Conservation (phyloP, 2,113 vertebrate genomes). For the Siniperca knerii region DNA sequence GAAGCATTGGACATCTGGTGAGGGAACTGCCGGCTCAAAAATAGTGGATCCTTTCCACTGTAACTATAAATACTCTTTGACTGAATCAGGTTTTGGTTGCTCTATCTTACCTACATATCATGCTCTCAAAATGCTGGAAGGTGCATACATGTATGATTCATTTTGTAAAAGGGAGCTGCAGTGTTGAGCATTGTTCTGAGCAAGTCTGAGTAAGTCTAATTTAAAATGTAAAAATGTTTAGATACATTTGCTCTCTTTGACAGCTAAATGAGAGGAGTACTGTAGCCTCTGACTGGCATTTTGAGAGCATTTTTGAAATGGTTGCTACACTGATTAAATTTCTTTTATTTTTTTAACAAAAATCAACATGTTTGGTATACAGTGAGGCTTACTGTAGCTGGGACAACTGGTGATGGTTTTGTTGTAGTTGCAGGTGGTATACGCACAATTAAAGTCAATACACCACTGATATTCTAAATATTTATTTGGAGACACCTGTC, state of each 20-base stretch:
- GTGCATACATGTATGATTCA: not conserved
- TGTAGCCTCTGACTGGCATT: not conserved
- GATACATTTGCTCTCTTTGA: not conserved
- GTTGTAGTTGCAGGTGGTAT: not conserved
- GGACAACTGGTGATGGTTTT: slow-evolving; percentile 35
- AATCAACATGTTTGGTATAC: not conserved
- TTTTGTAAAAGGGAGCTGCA: not conserved
- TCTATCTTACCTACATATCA: no score
- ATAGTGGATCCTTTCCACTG: not conserved
- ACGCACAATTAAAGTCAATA: not conserved
- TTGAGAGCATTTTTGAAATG: slow-evolving; percentile 9
- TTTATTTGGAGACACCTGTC: slow-evolving; percentile 40
- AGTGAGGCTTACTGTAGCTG: not conserved
- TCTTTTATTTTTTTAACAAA: not conserved
- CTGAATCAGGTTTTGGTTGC: not conserved
- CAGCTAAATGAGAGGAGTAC: not conserved
- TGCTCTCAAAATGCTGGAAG: slow-evolving; percentile 26
- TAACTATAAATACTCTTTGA: not conserved
- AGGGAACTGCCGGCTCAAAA: slow-evolving; percentile 2
- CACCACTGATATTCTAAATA: not conserved
- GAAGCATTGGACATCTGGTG: slow-evolving; percentile 5
- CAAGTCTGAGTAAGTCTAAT: not conserved
- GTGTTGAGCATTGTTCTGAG: not conserved
- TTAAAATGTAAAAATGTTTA: not conserved
- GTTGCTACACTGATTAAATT: no score